A percentile compares a stretch with the other conserved stretches of the same genome.
phyloP scores from a whole-genome alignment of 2,113 vertebrate genomes.

The crab-eating macaque (Macaca fascicularis) region T2T-MFA8v1.1 NC_088389.1:119773001-119773500 shows the following conservation, averaged over 20 bases:
- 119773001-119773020: too few relatives aligned
- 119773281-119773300: rapidly evolving
- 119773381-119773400: neutral
- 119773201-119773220: neutral
- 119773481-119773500: neutral
- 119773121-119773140: rapidly evolving
- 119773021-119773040: neutral
- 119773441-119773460: neutral
- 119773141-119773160: rapidly evolving
- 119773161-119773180: neutral
- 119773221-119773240: neutral
- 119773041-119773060: rapidly evolving
- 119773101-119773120: neutral
- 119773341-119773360: rapidly evolving
- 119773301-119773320: neutral
- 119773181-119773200: neutral
- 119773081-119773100: neutral
- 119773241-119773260: neutral
- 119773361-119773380: rapidly evolving
- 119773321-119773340: too few relatives aligned
- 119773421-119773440: neutral
- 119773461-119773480: neutral
- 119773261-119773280: too few relatives aligned
- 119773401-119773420: neutral
- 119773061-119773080: neutral